Evolutionary conservation across 2,888 invertebrate genomes (phyloP), one percentile per base, ranked within the genome.

Genomic region (Ischnus inquisitorius): DNA sequence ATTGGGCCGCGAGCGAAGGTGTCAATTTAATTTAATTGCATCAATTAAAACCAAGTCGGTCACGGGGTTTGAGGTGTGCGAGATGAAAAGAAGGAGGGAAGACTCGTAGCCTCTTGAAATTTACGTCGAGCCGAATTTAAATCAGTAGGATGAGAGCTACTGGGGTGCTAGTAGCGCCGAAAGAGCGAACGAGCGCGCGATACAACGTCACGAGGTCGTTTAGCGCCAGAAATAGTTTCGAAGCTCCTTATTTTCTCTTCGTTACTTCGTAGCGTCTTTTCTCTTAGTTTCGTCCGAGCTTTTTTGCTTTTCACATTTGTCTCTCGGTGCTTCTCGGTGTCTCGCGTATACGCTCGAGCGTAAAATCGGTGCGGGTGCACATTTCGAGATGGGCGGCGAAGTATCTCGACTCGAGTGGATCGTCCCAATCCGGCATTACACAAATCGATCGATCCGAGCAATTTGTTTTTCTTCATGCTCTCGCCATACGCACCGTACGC

Each of bases 201-300:
- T 89, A 90, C 88, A 87, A 88, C 90, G 90, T 90, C 90, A 90
- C 90, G 90, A 89, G 90, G 90, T 90, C 91, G 90, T 88, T 89
- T 86, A 86, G 87, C 87, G 89, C 89, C 90, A 88, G 88, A 90
- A 91, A 91, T 91, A 91, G 90, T 87, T 87, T 86, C 85, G 88
- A 89, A 91, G 88, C 91, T 90, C 89, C 89, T 91, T 90, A 91
- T 89, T 91, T 87, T 89, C 90, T 90, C 88, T 88, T 90, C 87
- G 82, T 81, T 68, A 51, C 78, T 72, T 85, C 78, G 75, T 82
- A 78, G 82, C 78, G 75, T 83, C 80, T 84, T 84, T 84, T 84
- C 84, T 78, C 84, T 85, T 75, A 51, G 25, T 84, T 34, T 84
- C 74, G 75, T 68, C 65, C 14, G 67, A 16, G 71, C 76, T 76